phyloP scores from a whole-genome alignment of 2,113 vertebrate species.

The Seriola rivoliana region DNA sequence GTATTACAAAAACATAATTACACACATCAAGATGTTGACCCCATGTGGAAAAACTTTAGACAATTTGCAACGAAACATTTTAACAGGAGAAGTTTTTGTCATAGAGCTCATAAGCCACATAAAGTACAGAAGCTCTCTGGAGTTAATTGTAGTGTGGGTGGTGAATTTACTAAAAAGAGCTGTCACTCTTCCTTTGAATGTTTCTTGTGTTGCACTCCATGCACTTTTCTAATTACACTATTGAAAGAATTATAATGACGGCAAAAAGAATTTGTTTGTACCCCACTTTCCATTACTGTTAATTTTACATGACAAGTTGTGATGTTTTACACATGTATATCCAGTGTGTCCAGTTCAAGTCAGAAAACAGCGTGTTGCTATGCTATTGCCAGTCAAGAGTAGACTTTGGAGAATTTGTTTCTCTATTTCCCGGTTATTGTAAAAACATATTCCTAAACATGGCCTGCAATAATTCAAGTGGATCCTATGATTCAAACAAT shows the following conservation, averaged over 20 bases:
- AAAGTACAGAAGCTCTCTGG: background rate
- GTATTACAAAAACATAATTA: background rate
- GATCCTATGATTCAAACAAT: conserved; percentile 32
- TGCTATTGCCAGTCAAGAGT: background rate
- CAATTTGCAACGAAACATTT: background rate
- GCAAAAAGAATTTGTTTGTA: background rate
- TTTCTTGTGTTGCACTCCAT: background rate
- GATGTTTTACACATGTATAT: background rate
- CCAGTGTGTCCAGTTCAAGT: background rate
- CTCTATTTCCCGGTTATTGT: conserved; percentile 1
- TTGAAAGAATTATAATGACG: background rate
- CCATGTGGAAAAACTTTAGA: background rate
- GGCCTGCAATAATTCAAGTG: conserved; percentile 3
- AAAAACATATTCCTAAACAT: conserved; percentile 35
- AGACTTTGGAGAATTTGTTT: background rate
- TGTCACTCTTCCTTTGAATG: background rate
- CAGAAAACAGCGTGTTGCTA: background rate
- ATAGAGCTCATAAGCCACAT: background rate
- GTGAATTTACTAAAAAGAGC: conserved; percentile 1
- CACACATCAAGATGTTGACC: background rate
- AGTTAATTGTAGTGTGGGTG: conserved; percentile 2
- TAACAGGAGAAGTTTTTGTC: background rate
- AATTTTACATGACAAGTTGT: background rate
- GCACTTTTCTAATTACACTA: background rate
- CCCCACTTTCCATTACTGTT: background rate